These are phyloP conservation scores for Geopemphigus sp. DNA, from an alignment of 1,140 invertebrate genomes.

Conservation along the genomic window DNA sequence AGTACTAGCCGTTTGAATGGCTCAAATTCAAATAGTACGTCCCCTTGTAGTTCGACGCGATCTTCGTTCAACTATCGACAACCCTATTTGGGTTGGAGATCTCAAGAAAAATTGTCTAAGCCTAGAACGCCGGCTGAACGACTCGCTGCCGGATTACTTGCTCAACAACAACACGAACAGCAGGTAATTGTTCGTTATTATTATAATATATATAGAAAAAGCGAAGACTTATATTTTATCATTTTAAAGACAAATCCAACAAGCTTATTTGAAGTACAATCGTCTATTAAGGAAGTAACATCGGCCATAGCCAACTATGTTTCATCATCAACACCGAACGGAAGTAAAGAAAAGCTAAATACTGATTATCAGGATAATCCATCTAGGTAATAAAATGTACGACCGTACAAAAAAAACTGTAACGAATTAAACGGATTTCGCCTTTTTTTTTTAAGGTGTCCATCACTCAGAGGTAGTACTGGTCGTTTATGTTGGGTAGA, in stretches of 20 bases:
- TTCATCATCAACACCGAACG: conserved; percentile 58
- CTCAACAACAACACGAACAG: conserved; percentile 56
- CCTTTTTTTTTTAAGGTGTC: conserved; percentile 51
- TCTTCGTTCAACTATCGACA: conserved; percentile 69
- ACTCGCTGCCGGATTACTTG: conserved; percentile 60
- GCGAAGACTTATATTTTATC: not conserved
- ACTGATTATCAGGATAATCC: conserved; percentile 52
- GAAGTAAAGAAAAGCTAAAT: conserved; percentile 60
- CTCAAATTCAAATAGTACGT: conserved; percentile 59
- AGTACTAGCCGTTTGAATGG: conserved; percentile 79
- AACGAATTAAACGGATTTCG: not conserved
- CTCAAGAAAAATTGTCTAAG: conserved; percentile 74
- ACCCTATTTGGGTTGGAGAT: conserved; percentile 82
- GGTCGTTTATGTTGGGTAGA: conserved; percentile 77
- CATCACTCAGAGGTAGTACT: conserved; percentile 57
- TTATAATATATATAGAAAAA: too few relatives aligned
- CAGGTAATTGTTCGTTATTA: not conserved
- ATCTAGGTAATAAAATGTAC: conserved; percentile 52
- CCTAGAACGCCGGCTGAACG: conserved; percentile 81
- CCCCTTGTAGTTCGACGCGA: conserved; percentile 64
- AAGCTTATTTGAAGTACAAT: conserved; percentile 71
- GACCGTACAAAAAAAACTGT: not conserved
- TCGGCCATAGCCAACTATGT: conserved; percentile 91
- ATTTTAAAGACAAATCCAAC: conserved; percentile 26
- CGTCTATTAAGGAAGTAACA: conserved; percentile 87